A percentile compares a stretch with the other conserved stretches of the same genome.
phyloP scores from a whole-genome alignment of 2,113 vertebrate genomes.

The Chrysochloris asiatica region DNA sequence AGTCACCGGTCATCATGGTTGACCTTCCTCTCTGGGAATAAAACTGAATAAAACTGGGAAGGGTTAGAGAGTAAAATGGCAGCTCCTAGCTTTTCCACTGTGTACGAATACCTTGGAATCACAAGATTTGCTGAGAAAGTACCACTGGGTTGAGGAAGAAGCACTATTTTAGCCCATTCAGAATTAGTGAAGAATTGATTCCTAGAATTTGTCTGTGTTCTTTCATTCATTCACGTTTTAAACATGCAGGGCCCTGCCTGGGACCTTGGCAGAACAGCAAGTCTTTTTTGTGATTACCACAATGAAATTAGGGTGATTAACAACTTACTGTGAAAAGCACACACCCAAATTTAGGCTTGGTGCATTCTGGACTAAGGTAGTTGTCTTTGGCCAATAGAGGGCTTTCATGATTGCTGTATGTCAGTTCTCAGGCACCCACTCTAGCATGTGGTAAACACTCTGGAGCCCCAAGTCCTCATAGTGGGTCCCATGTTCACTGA shows the following conservation, averaged over 20 bases:
- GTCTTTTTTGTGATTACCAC: not conserved
- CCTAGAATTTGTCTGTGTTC: not conserved
- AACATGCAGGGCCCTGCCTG: not conserved
- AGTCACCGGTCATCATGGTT: not conserved
- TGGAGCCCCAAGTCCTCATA: not conserved
- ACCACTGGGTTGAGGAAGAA: too few species aligned
- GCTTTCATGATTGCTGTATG: not conserved
- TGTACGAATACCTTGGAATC: too few species aligned
- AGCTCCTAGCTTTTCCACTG: not conserved
- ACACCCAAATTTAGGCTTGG: not conserved
- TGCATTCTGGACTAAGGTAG: fast-evolving
- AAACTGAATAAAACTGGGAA: not conserved
- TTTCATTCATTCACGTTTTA: not conserved
- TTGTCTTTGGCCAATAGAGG: not conserved
- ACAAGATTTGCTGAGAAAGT: not conserved
- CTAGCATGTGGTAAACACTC: not conserved
- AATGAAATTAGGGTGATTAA: not conserved
- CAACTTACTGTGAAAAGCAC: not conserved
- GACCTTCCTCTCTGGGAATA: too few species aligned
- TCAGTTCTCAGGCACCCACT: not conserved
- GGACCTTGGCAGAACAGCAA: not conserved
- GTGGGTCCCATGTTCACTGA: not conserved
- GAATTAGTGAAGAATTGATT: not conserved
- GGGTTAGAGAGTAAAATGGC: not conserved
- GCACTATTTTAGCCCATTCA: not conserved